Evolutionary conservation across 2,113 vertebrate genomes (phyloP), one percentile per base, ranked within the genome.

Genomic region (Scatophagus argus): DNA sequence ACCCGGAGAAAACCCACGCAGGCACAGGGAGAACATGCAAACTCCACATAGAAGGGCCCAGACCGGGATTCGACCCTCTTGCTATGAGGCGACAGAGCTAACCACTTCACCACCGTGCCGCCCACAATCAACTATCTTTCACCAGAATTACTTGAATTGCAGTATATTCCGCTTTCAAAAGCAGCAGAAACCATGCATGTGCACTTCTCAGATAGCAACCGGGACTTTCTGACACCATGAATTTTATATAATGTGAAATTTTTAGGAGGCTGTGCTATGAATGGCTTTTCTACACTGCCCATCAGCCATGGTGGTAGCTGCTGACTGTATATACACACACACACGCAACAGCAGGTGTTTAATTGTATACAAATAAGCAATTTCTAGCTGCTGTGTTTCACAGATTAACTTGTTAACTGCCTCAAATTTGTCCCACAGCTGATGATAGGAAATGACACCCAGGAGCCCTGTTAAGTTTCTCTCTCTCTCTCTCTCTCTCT

Each of bases 331-430:
- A n/a, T 29, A 43, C 5, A 43, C 60, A 23, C 17, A 39, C 38
- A 43, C n/a, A 71, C 41, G 3, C 38, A 6, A 47, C 73, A 81
- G 67, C 61, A 69, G 68, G 63, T 77, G 44, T 38, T 43, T 81
- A 64, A 85, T 52, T 74, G 58, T 55, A 36, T 74, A 78, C 69
- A 82, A 81, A 77, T 74, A 56, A 63, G 63, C 2, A 16, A 68
- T 51, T 67, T 58, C 41, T 52, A 29, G 13, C 36, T 25, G 52
- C 60, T 68, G 29, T 49, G 29, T 76, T 82, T 72, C 66, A 55
- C 32, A 72, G 65, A 84, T 79, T 75, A 47, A 82, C 73, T 71
- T 79, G 59, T 77, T 86, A 79, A 75, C 54, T 1, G n/a, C n/a
- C 74, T 79, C 46, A 61, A 60, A 72, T 87, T 51, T 77, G 70